Evolutionary conservation across 2,113 vertebrate genomes (phyloP), one percentile per base, ranked within the genome.

Genomic region (Grantiella picta): DNA sequence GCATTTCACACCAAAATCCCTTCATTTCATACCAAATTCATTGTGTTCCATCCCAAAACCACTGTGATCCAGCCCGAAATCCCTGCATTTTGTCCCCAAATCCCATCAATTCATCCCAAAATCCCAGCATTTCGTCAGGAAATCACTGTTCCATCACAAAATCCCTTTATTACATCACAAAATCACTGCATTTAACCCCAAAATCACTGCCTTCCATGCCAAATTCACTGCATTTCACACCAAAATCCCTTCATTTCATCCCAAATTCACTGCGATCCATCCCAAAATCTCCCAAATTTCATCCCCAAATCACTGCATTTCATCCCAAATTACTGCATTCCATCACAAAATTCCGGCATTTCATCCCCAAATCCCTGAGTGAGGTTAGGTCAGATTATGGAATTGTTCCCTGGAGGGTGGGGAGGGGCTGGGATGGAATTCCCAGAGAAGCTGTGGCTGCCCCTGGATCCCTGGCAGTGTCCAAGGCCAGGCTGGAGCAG

Each of bases 311-410:
- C n/a, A 14, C 50, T 28, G 18, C 27, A 12, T 29, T 29, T 7
- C 52, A 19, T 31, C 16, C 11, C 53, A 7, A 54, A 54, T 21
- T 50, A 1, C 18, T 12, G 31, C 4, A 5, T 22, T n/a, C 2
- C 54, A 57, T 57, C n/a, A 14, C 23, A 11, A 59, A 59, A 35
- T 36, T n/a, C 2, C 33, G 8, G 35, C 1, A 7, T 27, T 36
- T 5, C 36, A 63, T 21, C 36, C 10, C 24, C 18, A 54, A 54
- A 54, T 56, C 11, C 3, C 31, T 12, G 5, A 56, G 15, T 0
- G 0, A 31, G 36, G 31, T 15, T 3, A 25, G 53, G 22, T 6
- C 28, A 24, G 22, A 10, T 27, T 1, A 6, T 11, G 72, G 53
- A 28, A 52, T 36, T 18, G 4, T 5, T 4, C 31, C 31, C 27